These are phyloP conservation scores for Galeopterus variegatus DNA, from an alignment of 2,113 vertebrate species.

Conservation along the genomic window DNA sequence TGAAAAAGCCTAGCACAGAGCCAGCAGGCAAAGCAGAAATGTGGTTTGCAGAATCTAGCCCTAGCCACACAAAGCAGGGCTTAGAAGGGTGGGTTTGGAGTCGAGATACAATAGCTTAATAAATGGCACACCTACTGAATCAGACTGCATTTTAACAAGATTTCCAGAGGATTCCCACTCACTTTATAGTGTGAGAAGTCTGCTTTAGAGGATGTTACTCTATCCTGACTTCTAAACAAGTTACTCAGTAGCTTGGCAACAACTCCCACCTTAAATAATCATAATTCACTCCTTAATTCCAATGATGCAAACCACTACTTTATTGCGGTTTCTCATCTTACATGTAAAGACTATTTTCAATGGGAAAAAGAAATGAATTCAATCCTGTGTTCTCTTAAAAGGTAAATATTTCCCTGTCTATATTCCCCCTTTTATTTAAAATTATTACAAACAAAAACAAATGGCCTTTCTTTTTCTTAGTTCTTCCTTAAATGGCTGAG, in stretches of 20 bases:
- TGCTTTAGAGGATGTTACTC: background rate
- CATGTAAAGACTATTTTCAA: background rate
- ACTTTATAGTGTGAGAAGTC: background rate
- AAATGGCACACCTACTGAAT: background rate
- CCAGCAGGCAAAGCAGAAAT: background rate
- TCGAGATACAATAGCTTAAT: background rate
- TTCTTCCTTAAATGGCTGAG: background rate
- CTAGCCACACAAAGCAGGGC: background rate
- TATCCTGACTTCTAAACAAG: background rate
- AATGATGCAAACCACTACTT: background rate
- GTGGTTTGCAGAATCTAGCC: background rate
- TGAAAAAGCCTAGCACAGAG: background rate
- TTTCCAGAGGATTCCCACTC: background rate
- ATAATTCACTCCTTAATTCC: background rate
- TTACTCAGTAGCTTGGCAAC: background rate
- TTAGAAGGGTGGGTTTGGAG: background rate
- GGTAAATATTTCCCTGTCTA: background rate
- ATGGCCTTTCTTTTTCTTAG: background rate
- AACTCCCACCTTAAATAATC: background rate
- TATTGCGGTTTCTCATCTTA: background rate
- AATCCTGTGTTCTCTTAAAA: background rate
- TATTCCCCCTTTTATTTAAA: background rate
- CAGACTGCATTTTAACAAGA: background rate
- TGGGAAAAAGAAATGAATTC: background rate
- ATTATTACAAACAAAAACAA: conserved; percentile 41